Evolutionary conservation across 2,113 vertebrate species (phyloP).

Genomic region (Sialia sialis): DNA sequence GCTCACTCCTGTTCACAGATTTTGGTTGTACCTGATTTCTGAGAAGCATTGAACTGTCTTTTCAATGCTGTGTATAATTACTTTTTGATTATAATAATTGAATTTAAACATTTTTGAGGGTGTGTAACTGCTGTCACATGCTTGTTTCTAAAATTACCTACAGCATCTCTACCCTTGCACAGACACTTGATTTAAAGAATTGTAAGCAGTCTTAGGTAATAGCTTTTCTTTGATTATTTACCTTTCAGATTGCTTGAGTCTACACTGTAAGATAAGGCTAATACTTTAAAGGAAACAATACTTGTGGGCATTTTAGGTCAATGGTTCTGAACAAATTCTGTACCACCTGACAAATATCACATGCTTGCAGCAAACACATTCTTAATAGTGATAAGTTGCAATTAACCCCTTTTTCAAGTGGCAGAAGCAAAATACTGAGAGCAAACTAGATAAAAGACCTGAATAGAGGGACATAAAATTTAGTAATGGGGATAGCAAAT

Average conservation of each 20-base stretch:
- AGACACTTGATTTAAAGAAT: background rate
- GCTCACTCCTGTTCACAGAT: background rate
- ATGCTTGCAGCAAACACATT: background rate
- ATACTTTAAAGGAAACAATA: slow-evolving; percentile 27
- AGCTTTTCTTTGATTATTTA: slow-evolving; percentile 50
- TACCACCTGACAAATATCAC: background rate
- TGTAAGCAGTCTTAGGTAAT: slow-evolving; percentile 3
- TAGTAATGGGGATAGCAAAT: background rate
- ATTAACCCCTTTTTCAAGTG: background rate
- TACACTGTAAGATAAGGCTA: slow-evolving; percentile 22
- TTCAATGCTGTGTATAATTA: slow-evolving; percentile 7
- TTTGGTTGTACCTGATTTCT: background rate
- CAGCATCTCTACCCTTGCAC: background rate
- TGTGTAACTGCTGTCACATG: background rate
- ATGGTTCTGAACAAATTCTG: background rate
- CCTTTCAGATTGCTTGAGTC: slow-evolving; percentile 29
- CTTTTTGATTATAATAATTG: background rate
- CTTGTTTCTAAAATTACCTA: slow-evolving; percentile 4
- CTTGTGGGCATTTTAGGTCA: slow-evolving; percentile 10
- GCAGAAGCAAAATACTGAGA: background rate
- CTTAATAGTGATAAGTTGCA: background rate
- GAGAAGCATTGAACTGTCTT: background rate
- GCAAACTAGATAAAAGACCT: background rate
- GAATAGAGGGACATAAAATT: background rate
- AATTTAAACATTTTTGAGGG: background rate